Evolutionary conservation across 1,140 invertebrate species (phyloP).

Genomic region (Zeugodacus cucurbitae): DNA sequence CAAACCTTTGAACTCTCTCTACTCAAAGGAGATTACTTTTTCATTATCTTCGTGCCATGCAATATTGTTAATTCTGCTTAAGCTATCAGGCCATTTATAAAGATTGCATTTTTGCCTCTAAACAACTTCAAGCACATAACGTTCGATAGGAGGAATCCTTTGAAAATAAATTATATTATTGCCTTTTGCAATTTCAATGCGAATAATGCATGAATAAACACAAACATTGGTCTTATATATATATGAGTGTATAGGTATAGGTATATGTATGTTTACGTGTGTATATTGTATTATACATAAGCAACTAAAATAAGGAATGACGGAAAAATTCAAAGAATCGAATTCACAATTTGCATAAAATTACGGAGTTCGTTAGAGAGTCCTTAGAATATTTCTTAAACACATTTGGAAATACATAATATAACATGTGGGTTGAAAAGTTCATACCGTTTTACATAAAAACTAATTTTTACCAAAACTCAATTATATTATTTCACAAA

Average conservation of each 20-base stretch:
- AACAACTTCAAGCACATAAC: too few relatives aligned
- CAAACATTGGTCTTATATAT: background rate
- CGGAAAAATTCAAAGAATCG: background rate
- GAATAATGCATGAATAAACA: background rate
- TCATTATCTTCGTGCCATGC: background rate
- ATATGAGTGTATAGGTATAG: background rate
- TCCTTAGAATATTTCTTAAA: too few relatives aligned
- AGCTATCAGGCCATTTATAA: background rate
- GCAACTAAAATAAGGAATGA: background rate
- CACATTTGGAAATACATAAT: too few relatives aligned
- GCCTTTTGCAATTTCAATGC: background rate
- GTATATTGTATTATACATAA: background rate
- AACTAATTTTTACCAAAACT: too few relatives aligned
- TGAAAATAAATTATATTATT: background rate
- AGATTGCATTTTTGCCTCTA: background rate
- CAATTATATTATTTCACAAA: too few relatives aligned
- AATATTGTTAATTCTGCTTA: background rate
- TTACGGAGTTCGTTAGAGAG: too few relatives aligned
- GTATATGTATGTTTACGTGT: background rate
- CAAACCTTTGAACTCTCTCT: background rate
- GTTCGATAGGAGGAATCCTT: too few relatives aligned
- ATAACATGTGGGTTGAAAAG: too few relatives aligned
- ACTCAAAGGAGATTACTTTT: background rate
- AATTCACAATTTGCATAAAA: background rate
- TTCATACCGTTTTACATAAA: too few relatives aligned